A percentile compares a stretch with the other conserved stretches of the same genome.
Conservation (phyloP, 2,113 vertebrate genomes). For the Morone chrysops region DNA sequence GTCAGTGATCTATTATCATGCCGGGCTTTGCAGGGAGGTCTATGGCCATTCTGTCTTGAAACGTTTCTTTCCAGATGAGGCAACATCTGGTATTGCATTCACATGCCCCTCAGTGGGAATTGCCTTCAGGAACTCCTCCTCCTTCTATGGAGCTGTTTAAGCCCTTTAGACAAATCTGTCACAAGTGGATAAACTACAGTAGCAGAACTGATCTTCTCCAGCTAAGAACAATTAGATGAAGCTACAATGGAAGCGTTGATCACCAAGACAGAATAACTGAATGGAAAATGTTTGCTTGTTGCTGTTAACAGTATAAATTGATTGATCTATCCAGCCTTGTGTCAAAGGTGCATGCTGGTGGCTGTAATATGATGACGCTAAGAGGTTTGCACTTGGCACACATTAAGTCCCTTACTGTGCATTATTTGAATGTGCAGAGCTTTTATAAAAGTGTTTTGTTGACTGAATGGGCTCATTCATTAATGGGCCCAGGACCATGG, state of each 20-base stretch:
- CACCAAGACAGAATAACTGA: background rate
- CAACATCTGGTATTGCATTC: constrained; percentile 17
- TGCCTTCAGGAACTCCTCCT: constrained; percentile 18
- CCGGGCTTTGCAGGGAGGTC: constrained; percentile 7
- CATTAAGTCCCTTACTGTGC: background rate
- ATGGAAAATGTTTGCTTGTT: background rate
- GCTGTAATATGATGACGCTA: background rate
- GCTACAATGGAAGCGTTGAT: background rate
- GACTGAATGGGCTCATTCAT: background rate
- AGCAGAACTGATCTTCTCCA: constrained; percentile 10
- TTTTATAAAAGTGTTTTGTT: constrained; percentile 3
- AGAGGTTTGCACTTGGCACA: constrained; percentile 14
- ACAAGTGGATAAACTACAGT: background rate
- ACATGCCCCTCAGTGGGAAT: constrained; percentile 7
- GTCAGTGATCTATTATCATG: constrained; percentile 12
- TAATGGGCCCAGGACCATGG: constrained; percentile 20
- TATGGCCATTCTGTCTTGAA: constrained; percentile 4
- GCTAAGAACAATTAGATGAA: background rate
- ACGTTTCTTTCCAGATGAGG: constrained; percentile 11
- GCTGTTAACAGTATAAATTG: constrained; percentile 7
- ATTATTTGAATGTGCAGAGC: background rate
- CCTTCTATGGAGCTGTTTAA: constrained; percentile 22
- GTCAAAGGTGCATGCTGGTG: background rate
- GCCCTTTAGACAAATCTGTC: constrained; percentile 15
- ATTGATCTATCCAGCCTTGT: background rate